Base-by-base conservation (phyloP, 2,888 invertebrate species). In the Drosophila anceps region DNA sequence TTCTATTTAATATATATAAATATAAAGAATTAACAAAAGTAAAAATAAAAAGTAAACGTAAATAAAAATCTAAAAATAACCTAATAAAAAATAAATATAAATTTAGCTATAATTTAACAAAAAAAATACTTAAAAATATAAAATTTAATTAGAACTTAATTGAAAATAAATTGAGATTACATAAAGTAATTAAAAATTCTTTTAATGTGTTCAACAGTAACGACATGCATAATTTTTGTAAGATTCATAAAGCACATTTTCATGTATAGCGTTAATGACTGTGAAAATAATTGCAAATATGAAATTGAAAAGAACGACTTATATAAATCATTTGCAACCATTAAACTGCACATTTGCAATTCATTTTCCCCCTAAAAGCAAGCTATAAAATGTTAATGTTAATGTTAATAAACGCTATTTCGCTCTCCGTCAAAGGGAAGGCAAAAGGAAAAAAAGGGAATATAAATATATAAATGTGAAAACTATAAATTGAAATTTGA, bases 401-500 rank as follows among this genome's bases (percentile, higher is more conserved):
- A 58, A 73, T 79, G 41, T 67, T 72, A 57, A 73, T 79, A 54
- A 50, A 55, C 58, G 37, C 39, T 65, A 69, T 76, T 70, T 51
- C 18, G 27, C 29, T 27, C 43, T 2, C 57, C 51, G 15, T 5
- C 15, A 55, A 60, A 63, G 35, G 41, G 37, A 46, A 51, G 20
- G 20, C 15, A 31, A 29, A 9, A 5, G n/a, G 13, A 55, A 60
- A 37, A 48, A 8, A 55, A n/a, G 51, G 15, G 18, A 48, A 35
- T 5, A 43, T n/a, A n/a, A 35, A 33, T n/a, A 24, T 13, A 29
- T 33, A 63, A 51, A 29, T 66, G 43, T 53, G 31, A 50, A 44
- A 73, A 76, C 73, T 69, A 73, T 76, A 73, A 79, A 79, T 73
- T 73, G 57, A 68, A 79, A 70, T 73, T 54, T 60, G 59, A 61